Evolutionary conservation across 2,888 invertebrate genomes (phyloP).

Genomic region (Cheilosia scutellata): DNA sequence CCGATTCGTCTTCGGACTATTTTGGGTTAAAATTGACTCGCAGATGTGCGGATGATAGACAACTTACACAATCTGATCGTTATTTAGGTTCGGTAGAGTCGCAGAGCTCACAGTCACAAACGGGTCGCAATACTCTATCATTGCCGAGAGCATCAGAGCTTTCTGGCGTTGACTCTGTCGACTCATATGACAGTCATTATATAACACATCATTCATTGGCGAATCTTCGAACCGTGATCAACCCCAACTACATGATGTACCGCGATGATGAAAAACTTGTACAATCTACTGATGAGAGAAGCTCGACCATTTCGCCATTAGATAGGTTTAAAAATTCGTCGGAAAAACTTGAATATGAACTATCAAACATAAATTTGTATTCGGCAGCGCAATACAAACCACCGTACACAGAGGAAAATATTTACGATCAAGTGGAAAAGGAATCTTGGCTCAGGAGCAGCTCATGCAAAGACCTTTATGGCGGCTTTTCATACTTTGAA

Average conservation of each 20-base stretch:
- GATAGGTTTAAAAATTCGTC: conserved; percentile 81
- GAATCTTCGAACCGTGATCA: conserved; percentile 76
- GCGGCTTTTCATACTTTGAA: conserved; percentile 87
- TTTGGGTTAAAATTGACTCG: conserved; percentile 80
- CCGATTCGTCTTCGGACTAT: conserved; percentile 83
- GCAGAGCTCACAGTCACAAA: conserved; percentile 81
- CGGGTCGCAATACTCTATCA: conserved; percentile 80
- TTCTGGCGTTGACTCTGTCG: conserved; percentile 83
- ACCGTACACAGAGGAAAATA: conserved; percentile 80
- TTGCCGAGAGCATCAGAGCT: conserved; percentile 83
- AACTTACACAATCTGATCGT: conserved; percentile 81
- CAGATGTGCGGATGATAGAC: conserved; percentile 77
- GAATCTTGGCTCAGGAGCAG: conserved; percentile 90
- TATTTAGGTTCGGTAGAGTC: conserved; percentile 82
- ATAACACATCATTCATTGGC: conserved; percentile 82
- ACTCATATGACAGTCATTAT: conserved; percentile 84
- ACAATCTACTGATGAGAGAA: conserved; percentile 77
- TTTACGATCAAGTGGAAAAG: conserved; percentile 83
- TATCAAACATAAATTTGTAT: conserved; percentile 86
- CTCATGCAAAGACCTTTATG: conserved; percentile 92
- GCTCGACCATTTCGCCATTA: conserved; percentile 78
- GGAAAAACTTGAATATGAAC: conserved; percentile 86
- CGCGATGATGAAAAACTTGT: conserved; percentile 82
- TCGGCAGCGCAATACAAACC: conserved; percentile 83
- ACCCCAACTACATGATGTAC: conserved; percentile 80